phyloP scores from a whole-genome alignment of 1,140 invertebrate genomes.

The Drosophila tani region DNA sequence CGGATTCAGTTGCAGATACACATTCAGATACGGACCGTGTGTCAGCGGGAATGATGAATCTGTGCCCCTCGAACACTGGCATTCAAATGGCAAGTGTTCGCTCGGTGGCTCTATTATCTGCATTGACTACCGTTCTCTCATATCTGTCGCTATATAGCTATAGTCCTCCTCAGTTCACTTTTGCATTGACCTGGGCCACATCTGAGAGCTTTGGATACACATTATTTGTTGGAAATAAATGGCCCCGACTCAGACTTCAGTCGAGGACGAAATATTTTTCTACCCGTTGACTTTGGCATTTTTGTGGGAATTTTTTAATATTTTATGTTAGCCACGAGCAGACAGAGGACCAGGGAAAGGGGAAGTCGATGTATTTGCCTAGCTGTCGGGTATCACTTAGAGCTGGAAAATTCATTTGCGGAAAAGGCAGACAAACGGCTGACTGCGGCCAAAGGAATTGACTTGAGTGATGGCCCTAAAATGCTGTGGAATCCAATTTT shows the following conservation, averaged over 20 bases:
- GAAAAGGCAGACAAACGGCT: constrained; percentile 25
- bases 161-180: constrained; percentile 9
- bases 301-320: constrained; percentile 56
- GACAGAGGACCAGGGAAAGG: background rate
- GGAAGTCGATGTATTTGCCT: constrained; percentile 47
- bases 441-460: constrained; percentile 21
- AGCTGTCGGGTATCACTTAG: constrained; percentile 52
- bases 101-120: constrained; percentile 30
- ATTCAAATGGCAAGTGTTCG: constrained; percentile 64
- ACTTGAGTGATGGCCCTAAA: constrained; percentile 67
- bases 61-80: constrained; percentile 37
- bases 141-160: constrained; percentile 4
- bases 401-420: constrained; percentile 61
- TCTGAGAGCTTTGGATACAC: constrained; percentile 46
- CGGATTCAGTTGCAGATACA: constrained; percentile 5
- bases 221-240: constrained; percentile 56
- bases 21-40: constrained; percentile 26
- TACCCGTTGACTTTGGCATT: constrained; percentile 28
- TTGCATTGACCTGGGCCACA: constrained; percentile 25
- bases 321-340: constrained; percentile 23
- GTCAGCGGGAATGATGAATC: constrained; percentile 59
- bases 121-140: constrained; percentile 45
- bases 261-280: constrained; percentile 38
- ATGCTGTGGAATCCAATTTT: constrained; percentile 62
- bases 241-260: constrained; percentile 5